Base-by-base conservation (phyloP, 1,140 invertebrate species). In the Tigriopus japonicus region DNA sequence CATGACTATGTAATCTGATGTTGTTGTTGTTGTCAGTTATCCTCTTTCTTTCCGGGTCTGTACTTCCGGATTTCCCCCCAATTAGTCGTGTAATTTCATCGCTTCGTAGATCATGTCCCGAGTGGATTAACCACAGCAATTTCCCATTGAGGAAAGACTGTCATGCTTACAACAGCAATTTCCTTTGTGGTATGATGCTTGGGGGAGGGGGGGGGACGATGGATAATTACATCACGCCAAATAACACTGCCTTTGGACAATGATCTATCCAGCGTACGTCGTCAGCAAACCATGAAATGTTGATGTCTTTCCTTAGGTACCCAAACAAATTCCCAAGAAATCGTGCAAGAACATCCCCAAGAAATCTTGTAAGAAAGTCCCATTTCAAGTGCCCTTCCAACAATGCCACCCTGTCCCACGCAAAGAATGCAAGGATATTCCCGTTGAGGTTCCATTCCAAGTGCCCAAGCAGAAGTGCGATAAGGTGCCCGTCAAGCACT, bases 321-420 rank as follows among this genome's bases (percentile, higher is more conserved):
- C 58, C 42, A 59, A 59, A 14, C 59, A 61, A 40, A 52, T 61
- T 14, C 49, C 59, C 52, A 61, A 61, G 49, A 49, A 61, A 19
- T 49, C 52, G 51, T 61, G 59, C 59, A 56, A 54, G 49, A 61
- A 61, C 23, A 52, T 61, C 15, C 59, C 59, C 49, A 61, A 54
- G 45, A 23, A 61, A 42, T 28, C 52, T 15, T 61, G 59, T 40
- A 54, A 53, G 21, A 61, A 61, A 6, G 59, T 61, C 15, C 59
- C 59, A 45, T 54, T 54, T 12, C 59, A 61, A 24, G 59, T 61
- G 19, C 49, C 59, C 3, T 54, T 41, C 19, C 17, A 61, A 53
- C 17, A 61, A 40, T 61, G 59, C 49, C 52, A 49, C 6, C 52
- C 23, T 21, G 49, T 60, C 14, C 59, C 59, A 15, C 54, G 52